Conservation (phyloP, 2,113 vertebrate genomes). For the Spheniscus mendiculus region DNA sequence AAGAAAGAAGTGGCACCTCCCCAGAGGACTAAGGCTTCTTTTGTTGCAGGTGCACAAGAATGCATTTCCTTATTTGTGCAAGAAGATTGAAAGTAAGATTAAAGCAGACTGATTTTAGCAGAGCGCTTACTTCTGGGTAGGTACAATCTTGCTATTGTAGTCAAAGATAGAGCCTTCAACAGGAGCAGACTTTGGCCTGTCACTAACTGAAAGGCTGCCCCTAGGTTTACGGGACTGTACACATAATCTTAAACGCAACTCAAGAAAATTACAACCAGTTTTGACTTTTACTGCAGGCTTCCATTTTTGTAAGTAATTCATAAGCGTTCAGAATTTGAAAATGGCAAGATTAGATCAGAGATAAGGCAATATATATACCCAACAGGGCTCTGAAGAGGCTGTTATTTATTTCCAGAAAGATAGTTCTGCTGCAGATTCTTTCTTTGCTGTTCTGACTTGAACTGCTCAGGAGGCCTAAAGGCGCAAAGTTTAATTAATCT, state of each 20-base stretch:
- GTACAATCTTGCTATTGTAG: accelerated
- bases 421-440: not conserved
- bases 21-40: not conserved
- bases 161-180: not conserved
- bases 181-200: not conserved
- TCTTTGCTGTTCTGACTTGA: not conserved
- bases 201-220: not conserved
- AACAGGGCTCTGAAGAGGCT: not conserved
- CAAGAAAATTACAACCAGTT: not conserved
- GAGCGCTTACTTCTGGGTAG: not conserved
- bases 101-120: not conserved
- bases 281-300: not conserved
- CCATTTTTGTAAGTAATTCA: not conserved
- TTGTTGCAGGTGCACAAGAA: not conserved
- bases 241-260: not conserved
- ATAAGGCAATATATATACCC: not conserved
- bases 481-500: constrained; percentile 19
- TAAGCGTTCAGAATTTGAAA: not conserved
- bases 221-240: not conserved
- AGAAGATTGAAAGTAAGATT: not conserved
- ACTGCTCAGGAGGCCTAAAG: not conserved
- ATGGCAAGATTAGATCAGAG: not conserved
- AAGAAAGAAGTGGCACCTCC: not conserved
- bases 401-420: not conserved
- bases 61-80: not conserved